A percentile compares a stretch with the other conserved stretches of the same genome.
These are phyloP conservation scores for Manis pentadactyla DNA, from an alignment of 2,797 vertebrate genomes.

Conservation along the genomic window DNA sequence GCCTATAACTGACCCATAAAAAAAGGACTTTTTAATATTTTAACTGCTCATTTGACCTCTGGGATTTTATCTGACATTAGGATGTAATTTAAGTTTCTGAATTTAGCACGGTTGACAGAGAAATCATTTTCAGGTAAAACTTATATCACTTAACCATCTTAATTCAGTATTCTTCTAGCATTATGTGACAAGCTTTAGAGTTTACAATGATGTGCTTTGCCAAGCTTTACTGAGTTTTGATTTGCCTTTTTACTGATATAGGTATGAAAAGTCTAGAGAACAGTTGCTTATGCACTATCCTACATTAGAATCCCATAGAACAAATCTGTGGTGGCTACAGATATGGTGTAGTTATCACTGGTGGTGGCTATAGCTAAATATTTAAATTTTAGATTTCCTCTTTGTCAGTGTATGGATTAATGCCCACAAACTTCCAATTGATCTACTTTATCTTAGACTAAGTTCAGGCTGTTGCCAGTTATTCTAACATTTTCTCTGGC, in stretches of 20 bases:
- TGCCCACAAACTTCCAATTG: neutral
- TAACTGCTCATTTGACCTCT: slow-evolving; percentile 50
- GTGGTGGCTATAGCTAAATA: neutral
- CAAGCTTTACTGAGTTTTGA: neutral
- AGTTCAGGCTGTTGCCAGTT: neutral
- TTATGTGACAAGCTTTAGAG: neutral
- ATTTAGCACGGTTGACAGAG: slow-evolving; percentile 29
- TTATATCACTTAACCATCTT: neutral
- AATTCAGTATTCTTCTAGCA: neutral
- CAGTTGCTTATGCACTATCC: neutral
- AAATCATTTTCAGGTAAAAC: slow-evolving; percentile 59
- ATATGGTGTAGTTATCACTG: neutral
- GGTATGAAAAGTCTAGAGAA: neutral
- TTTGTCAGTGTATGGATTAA: neutral
- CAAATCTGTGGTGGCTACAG: neutral
- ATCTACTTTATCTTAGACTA: neutral
- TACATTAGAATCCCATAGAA: neutral
- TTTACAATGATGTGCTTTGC: neutral
- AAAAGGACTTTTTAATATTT: slow-evolving; percentile 54
- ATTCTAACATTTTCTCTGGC: neutral
- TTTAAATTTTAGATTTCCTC: slow-evolving; percentile 40
- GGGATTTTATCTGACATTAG: slow-evolving; percentile 66
- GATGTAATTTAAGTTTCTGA: slow-evolving; percentile 68
- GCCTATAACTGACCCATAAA: slow-evolving; percentile 62
- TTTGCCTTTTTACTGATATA: neutral